phyloP scores from a whole-genome alignment of 2,113 vertebrate genomes.

The Peucedramus taeniatus region DNA sequence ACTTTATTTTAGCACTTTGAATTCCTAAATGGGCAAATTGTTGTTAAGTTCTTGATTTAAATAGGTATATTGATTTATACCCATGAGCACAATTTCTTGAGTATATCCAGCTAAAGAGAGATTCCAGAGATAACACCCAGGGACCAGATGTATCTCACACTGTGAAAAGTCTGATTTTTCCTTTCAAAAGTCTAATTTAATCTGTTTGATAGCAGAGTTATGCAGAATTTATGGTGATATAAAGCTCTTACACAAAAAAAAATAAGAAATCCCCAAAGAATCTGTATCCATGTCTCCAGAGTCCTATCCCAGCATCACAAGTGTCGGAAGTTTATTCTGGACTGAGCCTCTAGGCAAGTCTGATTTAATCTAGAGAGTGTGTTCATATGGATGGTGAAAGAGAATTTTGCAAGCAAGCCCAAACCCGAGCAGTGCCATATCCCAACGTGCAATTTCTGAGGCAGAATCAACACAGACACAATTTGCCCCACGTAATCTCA shows the following conservation, averaged over 20 bases:
- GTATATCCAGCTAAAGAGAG: not conserved
- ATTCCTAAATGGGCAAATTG: not conserved
- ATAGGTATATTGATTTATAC: not conserved
- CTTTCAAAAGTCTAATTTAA: not conserved
- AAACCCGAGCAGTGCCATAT: not conserved
- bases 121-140: not conserved
- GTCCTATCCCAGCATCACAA: not conserved
- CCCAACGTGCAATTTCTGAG: not conserved
- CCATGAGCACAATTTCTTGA: not conserved
- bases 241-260: not conserved
- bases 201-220: not conserved
- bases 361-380: not conserved
- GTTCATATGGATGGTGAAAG: not conserved
- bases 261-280: not conserved
- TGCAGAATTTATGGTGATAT: not conserved
- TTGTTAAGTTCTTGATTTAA: not conserved
- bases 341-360: not conserved
- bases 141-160: not conserved
- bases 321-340: not conserved
- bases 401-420: not conserved
- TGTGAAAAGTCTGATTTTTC: not conserved
- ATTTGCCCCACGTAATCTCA: not conserved
- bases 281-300: not conserved
- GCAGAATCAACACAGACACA: not conserved
- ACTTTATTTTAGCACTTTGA: not conserved